Percentiles rank a stretch among this genome's conserved stretches.
Evolutionary conservation across 1,140 invertebrate genomes (phyloP).

Genomic region (Chionoecetes opilio): DNA sequence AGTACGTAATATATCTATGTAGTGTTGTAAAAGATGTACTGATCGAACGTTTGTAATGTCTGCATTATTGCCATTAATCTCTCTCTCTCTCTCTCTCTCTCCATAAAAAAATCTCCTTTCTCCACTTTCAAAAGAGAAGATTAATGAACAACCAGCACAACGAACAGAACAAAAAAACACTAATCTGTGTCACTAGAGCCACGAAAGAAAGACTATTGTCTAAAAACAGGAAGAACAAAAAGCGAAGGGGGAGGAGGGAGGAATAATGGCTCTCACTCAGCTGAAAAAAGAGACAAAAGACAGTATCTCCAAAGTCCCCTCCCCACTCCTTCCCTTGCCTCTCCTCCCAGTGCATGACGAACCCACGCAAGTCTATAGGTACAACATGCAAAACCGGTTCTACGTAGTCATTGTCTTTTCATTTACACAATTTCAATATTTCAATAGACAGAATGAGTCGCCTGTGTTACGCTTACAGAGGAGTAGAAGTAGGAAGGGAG

Average conservation of each 20-base stretch:
- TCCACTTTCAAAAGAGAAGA: neutral
- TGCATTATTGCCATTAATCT: no score
- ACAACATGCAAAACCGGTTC: neutral
- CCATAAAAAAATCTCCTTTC: neutral
- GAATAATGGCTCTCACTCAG: neutral
- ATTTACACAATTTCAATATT: neutral
- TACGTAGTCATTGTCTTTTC: neutral
- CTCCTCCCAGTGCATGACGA: no score
- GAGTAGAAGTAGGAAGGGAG: neutral
- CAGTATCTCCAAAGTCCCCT: no score
- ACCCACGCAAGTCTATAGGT: neutral
- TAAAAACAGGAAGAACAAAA: neutral
- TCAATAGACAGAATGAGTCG: neutral
- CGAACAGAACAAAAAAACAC: neutral
- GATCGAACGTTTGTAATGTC: no score
- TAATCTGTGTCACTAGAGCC: neutral
- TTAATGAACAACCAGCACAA: no score
- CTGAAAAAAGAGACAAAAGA: neutral
- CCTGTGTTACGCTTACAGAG: neutral
- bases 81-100: constrained; percentile 11
- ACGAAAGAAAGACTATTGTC: neutral
- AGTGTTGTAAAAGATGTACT: no score
- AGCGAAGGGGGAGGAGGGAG: neutral
- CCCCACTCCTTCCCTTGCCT: no score
- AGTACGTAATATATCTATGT: no score